These are phyloP conservation scores for Macaria liturata DNA, from an alignment of 2,888 invertebrate species.

Conservation along the genomic window DNA sequence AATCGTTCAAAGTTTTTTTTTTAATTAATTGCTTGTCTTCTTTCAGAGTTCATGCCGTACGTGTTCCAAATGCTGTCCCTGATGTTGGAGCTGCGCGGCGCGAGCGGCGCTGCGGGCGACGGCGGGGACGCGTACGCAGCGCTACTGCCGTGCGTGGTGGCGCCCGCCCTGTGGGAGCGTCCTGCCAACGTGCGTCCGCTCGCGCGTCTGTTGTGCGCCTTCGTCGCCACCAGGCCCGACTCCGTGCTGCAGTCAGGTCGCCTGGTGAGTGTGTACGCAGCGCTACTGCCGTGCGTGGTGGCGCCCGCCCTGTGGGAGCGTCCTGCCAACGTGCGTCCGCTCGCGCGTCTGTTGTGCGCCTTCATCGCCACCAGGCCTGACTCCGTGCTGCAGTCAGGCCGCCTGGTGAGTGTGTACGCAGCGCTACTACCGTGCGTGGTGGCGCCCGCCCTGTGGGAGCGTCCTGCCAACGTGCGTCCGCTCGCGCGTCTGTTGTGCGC, in stretches of 20 bases:
- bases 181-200: slow-evolving; percentile 97
- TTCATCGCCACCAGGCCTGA: slow-evolving; percentile 84
- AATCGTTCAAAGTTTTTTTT: no score
- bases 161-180: slow-evolving; percentile 96
- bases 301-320: slow-evolving; percentile 97
- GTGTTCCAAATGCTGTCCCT: slow-evolving; percentile 98
- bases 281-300: slow-evolving; percentile 94
- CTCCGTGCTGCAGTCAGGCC: slow-evolving; percentile 80
- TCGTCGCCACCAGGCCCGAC: slow-evolving; percentile 80
- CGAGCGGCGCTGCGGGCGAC: slow-evolving; percentile 61
- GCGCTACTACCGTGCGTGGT: slow-evolving; percentile 95
- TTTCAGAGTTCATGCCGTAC: slow-evolving; percentile 97
- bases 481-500: slow-evolving; percentile 95
- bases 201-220: slow-evolving; percentile 95
- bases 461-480: slow-evolving; percentile 96
- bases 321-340: slow-evolving; percentile 95
- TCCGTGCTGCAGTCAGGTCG: slow-evolving; percentile 83
- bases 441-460: slow-evolving; percentile 96
- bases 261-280: slow-evolving; percentile 92
- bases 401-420: slow-evolving; percentile 92
- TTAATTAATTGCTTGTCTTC: not conserved
- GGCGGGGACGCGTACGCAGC: slow-evolving; percentile 92
- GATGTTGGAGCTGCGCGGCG: slow-evolving; percentile 89
- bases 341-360: slow-evolving; percentile 95
- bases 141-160: slow-evolving; percentile 94